Conservation (phyloP, 2,113 vertebrate species). For the Dendrocopos noguchii region DNA sequence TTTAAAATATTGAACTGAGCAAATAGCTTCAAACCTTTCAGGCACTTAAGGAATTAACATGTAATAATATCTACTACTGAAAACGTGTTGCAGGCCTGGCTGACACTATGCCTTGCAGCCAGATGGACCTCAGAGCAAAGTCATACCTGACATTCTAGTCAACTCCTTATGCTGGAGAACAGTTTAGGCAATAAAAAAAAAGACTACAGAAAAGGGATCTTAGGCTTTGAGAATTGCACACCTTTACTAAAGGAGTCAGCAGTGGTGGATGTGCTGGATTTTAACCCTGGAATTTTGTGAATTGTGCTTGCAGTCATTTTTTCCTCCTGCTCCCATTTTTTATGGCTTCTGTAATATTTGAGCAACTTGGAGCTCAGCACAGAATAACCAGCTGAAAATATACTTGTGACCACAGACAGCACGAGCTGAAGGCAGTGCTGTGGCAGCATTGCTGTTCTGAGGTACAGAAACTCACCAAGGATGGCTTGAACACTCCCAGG, state of each 20-base stretch:
- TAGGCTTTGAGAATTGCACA: background rate
- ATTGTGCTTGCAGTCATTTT: too few species aligned
- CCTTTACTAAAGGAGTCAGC: background rate
- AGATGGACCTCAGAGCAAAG: background rate
- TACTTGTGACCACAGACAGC: too few species aligned
- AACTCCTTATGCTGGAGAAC: background rate
- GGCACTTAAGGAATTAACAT: background rate
- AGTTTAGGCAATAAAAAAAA: background rate
- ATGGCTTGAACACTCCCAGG: background rate
- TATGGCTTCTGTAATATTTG: too few species aligned
- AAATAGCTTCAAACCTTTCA: background rate
- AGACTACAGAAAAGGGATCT: background rate
- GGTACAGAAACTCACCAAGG: background rate
- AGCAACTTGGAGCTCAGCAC: too few species aligned
- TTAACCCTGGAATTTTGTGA: background rate
- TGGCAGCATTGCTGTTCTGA: background rate
- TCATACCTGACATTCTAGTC: background rate
- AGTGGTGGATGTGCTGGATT: background rate
- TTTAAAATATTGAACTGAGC: background rate
- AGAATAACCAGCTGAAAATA: too few species aligned
- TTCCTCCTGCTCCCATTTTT: too few species aligned
- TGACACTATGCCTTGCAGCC: background rate
- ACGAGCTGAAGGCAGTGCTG: too few species aligned
- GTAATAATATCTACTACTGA: background rate
- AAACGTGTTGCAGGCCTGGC: background rate